Evolutionary conservation across 2,113 vertebrate genomes (phyloP).

Genomic region (Colossoma macropomum): DNA sequence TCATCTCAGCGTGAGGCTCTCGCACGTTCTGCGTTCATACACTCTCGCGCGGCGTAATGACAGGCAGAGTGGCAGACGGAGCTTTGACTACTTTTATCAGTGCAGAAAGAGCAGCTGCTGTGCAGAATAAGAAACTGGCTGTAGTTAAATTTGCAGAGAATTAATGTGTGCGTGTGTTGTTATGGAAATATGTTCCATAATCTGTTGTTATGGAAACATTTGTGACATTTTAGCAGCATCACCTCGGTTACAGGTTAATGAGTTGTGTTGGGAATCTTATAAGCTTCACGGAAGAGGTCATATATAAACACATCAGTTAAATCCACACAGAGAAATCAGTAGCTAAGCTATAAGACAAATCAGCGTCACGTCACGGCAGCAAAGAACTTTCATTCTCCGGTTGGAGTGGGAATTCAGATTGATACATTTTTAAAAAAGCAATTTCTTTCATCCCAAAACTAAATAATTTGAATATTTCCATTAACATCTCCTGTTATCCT

Average conservation of each 20-base stretch:
- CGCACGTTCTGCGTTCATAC: not conserved
- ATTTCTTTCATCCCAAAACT: no score
- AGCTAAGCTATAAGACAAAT: no score
- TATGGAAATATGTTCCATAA: no score
- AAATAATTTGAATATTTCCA: no score
- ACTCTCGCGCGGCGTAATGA: not conserved
- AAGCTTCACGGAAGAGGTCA: not conserved
- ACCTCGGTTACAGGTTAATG: not conserved
- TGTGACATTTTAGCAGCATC: not conserved
- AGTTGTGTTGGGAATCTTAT: not conserved
- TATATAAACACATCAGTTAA: no score
- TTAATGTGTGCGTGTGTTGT: not conserved
- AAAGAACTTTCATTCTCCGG: no score
- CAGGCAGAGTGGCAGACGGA: not conserved
- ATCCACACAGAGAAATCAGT: no score
- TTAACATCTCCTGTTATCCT: no score
- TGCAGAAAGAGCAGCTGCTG: not conserved
- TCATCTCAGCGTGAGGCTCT: conserved; percentile 2
- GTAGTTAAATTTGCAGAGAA: not conserved
- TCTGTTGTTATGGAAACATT: no score
- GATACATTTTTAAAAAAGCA: no score
- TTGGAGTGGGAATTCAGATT: no score
- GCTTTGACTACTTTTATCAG: not conserved
- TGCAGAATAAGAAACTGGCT: not conserved
- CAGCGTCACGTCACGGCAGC: no score